A percentile compares a stretch with the other conserved stretches of the same genome.
These are phyloP conservation scores for Scopus umbretta DNA, from an alignment of 2,113 vertebrate genomes.

Conservation along the genomic window DNA sequence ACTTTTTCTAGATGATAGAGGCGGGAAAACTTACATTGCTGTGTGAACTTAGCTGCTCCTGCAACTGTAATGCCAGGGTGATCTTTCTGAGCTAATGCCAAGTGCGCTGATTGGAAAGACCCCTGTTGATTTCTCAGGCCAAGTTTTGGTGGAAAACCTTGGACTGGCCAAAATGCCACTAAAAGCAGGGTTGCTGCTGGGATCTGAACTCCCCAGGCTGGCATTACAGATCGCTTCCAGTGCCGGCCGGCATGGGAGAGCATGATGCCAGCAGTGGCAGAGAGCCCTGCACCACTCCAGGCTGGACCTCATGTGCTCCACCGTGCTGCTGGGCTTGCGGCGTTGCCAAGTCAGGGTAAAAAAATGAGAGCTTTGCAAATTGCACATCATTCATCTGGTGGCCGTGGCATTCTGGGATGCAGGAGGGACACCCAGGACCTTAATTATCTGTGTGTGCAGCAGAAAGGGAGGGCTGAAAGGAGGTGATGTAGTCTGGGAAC, in stretches of 20 bases:
- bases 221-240: neutral
- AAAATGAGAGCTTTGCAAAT: neutral
- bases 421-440: neutral
- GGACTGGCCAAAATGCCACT: neutral
- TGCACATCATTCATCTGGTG: neutral
- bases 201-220: neutral
- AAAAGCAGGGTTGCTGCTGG: neutral
- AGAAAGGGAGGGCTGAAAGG: neutral
- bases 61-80: neutral
- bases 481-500: neutral
- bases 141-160: neutral
- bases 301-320: rapidly evolving
- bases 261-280: rapidly evolving
- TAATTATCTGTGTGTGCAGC: neutral
- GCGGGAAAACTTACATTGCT: neutral
- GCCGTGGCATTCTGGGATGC: neutral
- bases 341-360: neutral
- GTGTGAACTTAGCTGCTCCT: neutral
- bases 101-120: neutral
- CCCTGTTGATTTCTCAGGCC: neutral
- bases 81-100: neutral
- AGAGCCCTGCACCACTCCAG: rapidly evolving
- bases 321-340: neutral
- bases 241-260: rapidly evolving
- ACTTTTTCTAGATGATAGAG: neutral